Evolutionary conservation across 2,888 invertebrate species (phyloP).

Genomic region (Andrena fulva): DNA sequence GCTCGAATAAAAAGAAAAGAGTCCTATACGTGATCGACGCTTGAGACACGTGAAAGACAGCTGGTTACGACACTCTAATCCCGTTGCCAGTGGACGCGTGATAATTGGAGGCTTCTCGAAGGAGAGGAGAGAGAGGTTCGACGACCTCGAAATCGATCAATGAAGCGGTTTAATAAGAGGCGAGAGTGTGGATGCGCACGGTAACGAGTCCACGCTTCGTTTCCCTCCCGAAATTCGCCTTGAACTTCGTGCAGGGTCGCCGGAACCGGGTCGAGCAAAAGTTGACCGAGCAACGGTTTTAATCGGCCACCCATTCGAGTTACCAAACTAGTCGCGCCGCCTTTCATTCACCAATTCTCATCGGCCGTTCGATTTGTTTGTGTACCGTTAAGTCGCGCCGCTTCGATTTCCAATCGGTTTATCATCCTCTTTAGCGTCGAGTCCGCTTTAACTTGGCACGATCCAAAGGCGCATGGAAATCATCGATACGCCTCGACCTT

Average conservation of each 20-base stretch:
- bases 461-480: not conserved
- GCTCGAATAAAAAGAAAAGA: too few species aligned
- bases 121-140: too few species aligned
- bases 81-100: too few species aligned
- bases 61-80: too few species aligned
- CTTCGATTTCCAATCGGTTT: conserved; percentile 1
- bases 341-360: conserved; percentile 47
- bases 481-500: not conserved
- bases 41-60: too few species aligned
- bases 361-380: conserved; percentile 30
- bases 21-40: too few species aligned
- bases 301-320: conserved; percentile 39
- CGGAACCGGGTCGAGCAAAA: conserved; percentile 55
- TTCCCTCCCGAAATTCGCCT: conserved; percentile 38
- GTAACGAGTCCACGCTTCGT: conserved; percentile 14
- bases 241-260: conserved; percentile 41
- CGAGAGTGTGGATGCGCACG: not conserved
- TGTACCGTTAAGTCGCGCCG: conserved; percentile 22
- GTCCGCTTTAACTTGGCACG: not conserved
- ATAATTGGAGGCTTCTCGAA: too few species aligned
- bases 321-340: conserved; percentile 36
- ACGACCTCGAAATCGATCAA: not conserved
- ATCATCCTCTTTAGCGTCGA: not conserved
- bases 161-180: conserved; percentile 3
- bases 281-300: conserved; percentile 60